Conservation (phyloP, 2,888 invertebrate genomes). For the Tromatobia lineatoria region DNA sequence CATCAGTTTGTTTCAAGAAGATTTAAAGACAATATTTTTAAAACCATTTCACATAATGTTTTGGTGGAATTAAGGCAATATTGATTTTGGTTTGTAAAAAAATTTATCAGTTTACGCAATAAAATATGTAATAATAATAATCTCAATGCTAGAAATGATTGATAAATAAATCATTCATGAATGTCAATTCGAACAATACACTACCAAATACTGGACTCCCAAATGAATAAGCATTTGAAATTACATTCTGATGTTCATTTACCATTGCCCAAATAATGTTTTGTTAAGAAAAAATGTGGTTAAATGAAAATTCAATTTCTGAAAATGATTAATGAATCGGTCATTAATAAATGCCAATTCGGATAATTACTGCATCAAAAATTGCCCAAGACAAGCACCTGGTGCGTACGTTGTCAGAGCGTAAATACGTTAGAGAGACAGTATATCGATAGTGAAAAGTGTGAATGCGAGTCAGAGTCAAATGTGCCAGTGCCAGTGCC, state of each 20-base stretch:
- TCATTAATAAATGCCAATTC: constrained; percentile 1
- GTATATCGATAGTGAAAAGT: constrained; percentile 29
- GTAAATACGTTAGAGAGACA: constrained; percentile 4
- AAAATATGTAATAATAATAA: neutral
- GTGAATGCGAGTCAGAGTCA: constrained; percentile 42
- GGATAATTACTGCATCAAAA: neutral
- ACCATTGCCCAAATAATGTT: neutral
- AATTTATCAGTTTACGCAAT: neutral
- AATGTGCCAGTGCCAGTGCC: constrained; percentile 38
- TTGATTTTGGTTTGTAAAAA: neutral
- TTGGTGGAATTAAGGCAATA: neutral
- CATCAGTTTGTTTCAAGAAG: too few relatives aligned
- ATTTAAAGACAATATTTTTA: too few relatives aligned
- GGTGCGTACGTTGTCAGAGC: neutral
- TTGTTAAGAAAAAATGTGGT: neutral
- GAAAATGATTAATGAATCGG: neutral
- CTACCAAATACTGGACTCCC: too few relatives aligned
- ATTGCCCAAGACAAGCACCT: neutral
- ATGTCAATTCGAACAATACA: too few relatives aligned
- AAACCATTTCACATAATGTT: too few relatives aligned
- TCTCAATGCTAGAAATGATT: neutral
- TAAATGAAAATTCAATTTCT: neutral
- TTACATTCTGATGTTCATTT: neutral
- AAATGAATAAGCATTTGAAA: too few relatives aligned
- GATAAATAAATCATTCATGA: too few relatives aligned